Evolutionary conservation across 2,797 vertebrate species (phyloP).

Genomic region (Micropoecilia bifurca): DNA sequence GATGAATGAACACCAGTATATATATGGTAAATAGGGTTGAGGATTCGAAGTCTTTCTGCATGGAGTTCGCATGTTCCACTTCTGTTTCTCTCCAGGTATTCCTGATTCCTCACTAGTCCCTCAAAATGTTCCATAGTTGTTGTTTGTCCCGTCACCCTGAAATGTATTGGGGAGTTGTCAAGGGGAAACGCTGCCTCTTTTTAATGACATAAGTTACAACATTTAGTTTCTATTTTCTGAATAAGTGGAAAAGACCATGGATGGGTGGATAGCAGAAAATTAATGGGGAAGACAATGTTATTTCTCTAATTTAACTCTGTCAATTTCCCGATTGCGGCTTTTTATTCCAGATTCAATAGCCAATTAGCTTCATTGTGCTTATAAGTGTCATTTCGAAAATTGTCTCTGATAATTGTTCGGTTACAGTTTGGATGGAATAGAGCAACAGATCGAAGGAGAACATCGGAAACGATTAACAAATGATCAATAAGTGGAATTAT

Average conservation of each 20-base stretch:
- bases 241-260: neutral
- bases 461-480: neutral
- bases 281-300: neutral
- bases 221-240: too few species aligned
- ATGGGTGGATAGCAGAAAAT: neutral
- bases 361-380: neutral
- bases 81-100: neutral
- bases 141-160: neutral
- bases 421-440: neutral
- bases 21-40: neutral
- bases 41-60: neutral
- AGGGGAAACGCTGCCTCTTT: neutral
- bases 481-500: neutral
- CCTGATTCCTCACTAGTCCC: neutral
- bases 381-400: neutral
- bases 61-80: neutral
- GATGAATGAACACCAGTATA: neutral
- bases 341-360: neutral
- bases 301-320: neutral
- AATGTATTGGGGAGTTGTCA: neutral
- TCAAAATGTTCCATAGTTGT: neutral
- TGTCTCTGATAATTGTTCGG: neutral
- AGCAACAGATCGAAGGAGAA: neutral
- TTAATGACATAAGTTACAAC: too few species aligned
- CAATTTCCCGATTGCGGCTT: neutral